A percentile compares a stretch with the other conserved stretches of the same genome.
Evolutionary conservation across 2,888 invertebrate genomes (phyloP).

Genomic region (Dasysyrphus albostriatus): DNA sequence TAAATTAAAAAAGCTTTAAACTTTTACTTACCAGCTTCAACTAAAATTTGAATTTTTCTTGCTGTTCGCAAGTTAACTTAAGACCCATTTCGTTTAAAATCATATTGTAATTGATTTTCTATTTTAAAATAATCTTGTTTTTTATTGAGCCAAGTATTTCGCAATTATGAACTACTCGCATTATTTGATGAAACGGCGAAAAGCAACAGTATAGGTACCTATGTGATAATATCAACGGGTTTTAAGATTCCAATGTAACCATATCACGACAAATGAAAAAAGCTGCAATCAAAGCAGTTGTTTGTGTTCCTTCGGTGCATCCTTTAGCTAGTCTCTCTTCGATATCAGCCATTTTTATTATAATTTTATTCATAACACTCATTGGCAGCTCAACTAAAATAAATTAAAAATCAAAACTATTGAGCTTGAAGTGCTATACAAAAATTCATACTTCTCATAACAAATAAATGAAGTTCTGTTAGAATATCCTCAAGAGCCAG

Average conservation of each 20-base stretch:
- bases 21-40: no score
- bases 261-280: slow-evolving; percentile 91
- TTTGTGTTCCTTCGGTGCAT: slow-evolving; percentile 95
- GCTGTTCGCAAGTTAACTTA: no score
- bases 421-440: background rate
- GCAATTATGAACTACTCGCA: no score
- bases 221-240: background rate
- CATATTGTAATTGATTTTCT: no score
- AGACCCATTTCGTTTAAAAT: no score
- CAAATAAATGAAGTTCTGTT: slow-evolving; percentile 93
- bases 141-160: no score
- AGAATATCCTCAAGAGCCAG: slow-evolving; percentile 96
- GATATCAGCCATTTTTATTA: slow-evolving; percentile 95
- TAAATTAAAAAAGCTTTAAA: no score
- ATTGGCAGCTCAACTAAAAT: slow-evolving; percentile 94
- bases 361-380: slow-evolving; percentile 89
- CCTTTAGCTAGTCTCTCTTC: slow-evolving; percentile 94
- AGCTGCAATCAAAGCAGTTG: slow-evolving; percentile 94
- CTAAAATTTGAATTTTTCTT: no score
- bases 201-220: no score
- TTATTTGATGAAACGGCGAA: no score
- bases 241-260: slow-evolving; percentile 80
- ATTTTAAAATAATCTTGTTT: no score
- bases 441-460: slow-evolving; percentile 91
- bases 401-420: background rate